Evolutionary conservation across 2,888 invertebrate species (phyloP).

Genomic region (Trissoscelio sp.): DNA sequence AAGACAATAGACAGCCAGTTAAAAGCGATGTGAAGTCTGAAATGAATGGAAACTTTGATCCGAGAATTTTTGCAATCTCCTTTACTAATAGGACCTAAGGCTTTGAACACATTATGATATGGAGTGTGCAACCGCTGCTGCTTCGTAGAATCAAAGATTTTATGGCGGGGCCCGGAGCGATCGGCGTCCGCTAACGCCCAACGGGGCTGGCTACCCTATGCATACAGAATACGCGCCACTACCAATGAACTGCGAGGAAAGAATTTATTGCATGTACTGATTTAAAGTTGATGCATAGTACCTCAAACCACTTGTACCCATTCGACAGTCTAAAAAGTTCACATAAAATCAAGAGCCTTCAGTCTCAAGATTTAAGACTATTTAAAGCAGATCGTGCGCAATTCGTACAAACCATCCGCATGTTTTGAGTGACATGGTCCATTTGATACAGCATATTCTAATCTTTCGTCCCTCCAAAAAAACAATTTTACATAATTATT

Average conservation of each 20-base stretch:
- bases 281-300: conserved; percentile 74
- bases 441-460: too few relatives aligned
- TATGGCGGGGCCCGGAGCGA: conserved; percentile 76
- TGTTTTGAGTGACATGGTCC: not conserved
- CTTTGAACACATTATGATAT: conserved; percentile 67
- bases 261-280: conserved; percentile 82
- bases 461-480: too few relatives aligned
- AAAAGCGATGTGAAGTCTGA: conserved; percentile 9
- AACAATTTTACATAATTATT: too few relatives aligned
- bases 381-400: conserved; percentile 20
- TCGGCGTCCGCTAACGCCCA: conserved; percentile 74
- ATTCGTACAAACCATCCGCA: not conserved
- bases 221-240: conserved; percentile 82
- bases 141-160: conserved; percentile 75
- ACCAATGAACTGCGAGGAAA: conserved; percentile 77
- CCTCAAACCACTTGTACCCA: conserved; percentile 36
- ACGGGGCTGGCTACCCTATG: conserved; percentile 81
- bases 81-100: conserved; percentile 67
- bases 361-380: conserved; percentile 31
- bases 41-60: conserved; percentile 47
- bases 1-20: too few relatives aligned
- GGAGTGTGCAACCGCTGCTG: conserved; percentile 67
- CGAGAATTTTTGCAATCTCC: conserved; percentile 44
- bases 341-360: conserved; percentile 48
- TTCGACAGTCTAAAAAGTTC: conserved; percentile 33